Base-by-base conservation (phyloP, 1,140 invertebrate species). In the Drosophila sechellia region DNA sequence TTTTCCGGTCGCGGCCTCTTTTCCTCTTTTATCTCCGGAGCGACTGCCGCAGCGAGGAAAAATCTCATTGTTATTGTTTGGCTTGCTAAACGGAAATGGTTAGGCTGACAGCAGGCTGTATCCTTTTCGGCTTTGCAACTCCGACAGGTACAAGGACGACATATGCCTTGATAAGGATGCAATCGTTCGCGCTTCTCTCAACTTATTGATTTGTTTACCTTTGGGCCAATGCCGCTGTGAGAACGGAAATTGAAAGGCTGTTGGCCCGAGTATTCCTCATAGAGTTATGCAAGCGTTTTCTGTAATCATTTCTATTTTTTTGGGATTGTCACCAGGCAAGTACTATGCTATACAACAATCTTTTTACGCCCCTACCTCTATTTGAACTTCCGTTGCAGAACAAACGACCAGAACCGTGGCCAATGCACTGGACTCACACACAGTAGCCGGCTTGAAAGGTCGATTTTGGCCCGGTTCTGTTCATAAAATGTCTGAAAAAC, bases 61-160 rank as follows among this genome's bases (percentile, higher is more conserved):
- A 87, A 79, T 81, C 83, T 78, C 55, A 72, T 89, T 87, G 76
- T 89, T 87, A 77, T 89, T 89, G 84, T 89, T 89, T 89, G 77
- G 54, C 59, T 89, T 89, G 79, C 64, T 79, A 89, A 89, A 80
- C 84, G 84, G 84, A 89, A 87, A 83, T 69, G 79, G 52, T 87
- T 87, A 86, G 70, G 74, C 65, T 75, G 61, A 31, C 65, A 72
- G 63, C 48, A 52, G 55, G 68, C 31, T 56, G 50, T 64, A 48
- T 81, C 35, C 42, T 43, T 65, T 80, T 61, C 45, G 61, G 59
- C 59, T 66, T 79, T 75, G 63, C 63, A 68, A 63, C 61, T 64
- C 64, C 49, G 40, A 79, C 79, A 81, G 78, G 78, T 81, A 81
- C 65, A 77, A 63, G 57, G 73, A 77, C 43, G 43, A 76, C 72